Conservation (phyloP, 1,140 invertebrate species). For the Oppia nitens region DNA sequence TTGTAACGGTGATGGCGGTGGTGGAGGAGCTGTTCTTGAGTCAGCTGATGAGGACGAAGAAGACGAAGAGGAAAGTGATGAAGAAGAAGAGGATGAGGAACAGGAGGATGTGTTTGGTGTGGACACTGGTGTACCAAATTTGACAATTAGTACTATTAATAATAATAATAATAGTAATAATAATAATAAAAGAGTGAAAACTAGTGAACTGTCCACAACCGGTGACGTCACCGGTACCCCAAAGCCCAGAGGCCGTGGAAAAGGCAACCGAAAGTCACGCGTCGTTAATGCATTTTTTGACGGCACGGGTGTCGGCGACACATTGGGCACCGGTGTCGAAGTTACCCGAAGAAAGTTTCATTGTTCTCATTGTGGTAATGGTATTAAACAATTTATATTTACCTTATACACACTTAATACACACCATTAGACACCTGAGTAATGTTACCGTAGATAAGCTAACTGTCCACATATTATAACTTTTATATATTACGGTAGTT, state of each 20-base stretch:
- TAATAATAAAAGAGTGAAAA: background rate
- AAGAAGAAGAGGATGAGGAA: background rate
- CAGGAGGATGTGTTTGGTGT: background rate
- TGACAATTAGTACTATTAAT: background rate
- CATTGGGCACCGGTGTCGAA: background rate
- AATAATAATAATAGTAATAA: background rate
- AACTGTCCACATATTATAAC: no score
- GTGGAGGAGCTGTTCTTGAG: background rate
- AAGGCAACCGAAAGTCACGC: constrained; percentile 19
- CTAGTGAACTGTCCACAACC: no score
- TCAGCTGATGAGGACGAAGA: background rate
- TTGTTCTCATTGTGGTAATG: constrained; percentile 19
- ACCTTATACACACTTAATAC: background rate
- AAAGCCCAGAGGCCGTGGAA: constrained; percentile 11
- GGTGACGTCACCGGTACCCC: background rate
- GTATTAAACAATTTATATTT: background rate
- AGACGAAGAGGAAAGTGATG: constrained; percentile 1
- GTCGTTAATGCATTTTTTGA: constrained; percentile 11
- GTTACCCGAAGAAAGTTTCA: constrained; percentile 17
- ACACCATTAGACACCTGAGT: background rate
- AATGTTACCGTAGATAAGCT: no score
- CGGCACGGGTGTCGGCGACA: background rate
- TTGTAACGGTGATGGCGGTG: constrained; percentile 7
- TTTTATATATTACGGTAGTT: no score
- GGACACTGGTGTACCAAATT: background rate